These are phyloP conservation scores for Lepidothrix coronata DNA, from an alignment of 2,113 vertebrate genomes.

Conservation along the genomic window DNA sequence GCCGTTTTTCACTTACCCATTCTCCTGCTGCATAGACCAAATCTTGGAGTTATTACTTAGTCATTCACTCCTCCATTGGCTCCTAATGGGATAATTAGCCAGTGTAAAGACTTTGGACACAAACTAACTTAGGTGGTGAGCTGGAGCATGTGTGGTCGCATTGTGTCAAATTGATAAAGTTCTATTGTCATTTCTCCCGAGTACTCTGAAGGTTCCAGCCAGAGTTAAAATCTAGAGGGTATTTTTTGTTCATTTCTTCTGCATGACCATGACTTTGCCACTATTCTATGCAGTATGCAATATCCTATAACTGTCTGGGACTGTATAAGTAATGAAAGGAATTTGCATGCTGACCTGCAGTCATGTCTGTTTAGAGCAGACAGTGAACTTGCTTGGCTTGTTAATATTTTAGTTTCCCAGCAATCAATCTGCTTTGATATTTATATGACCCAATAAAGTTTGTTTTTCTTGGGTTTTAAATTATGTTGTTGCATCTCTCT, in stretches of 20 bases:
- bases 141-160: not conserved
- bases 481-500: not conserved
- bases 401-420: constrained; percentile 52
- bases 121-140: not conserved
- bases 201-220: not conserved
- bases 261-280: not conserved
- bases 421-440: constrained; percentile 66
- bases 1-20: not conserved
- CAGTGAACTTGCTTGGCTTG: constrained; percentile 43
- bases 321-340: constrained; percentile 44
- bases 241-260: constrained; percentile 1
- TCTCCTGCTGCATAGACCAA: not conserved
- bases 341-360: constrained; percentile 36
- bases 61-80: not conserved
- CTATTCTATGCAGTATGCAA: not conserved
- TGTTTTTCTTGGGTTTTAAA: constrained; percentile 38
- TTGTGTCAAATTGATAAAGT: not conserved
- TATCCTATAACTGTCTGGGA: not conserved
- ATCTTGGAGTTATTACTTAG: not conserved
- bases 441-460: constrained; percentile 47
- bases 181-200: not conserved
- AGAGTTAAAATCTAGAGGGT: not conserved
- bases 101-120: not conserved
- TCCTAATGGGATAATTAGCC: not conserved
- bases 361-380: constrained; percentile 33